Base-by-base conservation (phyloP, 2,888 invertebrate genomes). In the Drosophila parthenogenetica region DNA sequence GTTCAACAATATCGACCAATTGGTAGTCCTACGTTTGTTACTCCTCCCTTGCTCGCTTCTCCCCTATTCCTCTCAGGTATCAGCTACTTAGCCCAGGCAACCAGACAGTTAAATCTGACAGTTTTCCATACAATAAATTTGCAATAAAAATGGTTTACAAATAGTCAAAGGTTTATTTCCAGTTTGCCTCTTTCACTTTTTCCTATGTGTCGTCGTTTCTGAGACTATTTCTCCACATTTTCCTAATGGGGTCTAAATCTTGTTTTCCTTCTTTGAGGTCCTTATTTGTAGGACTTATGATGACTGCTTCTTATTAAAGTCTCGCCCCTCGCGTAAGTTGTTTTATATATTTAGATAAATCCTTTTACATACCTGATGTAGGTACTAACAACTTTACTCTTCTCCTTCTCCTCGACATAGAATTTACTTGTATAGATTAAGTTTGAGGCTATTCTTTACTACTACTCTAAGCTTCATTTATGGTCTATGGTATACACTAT, bases 31-130 rank as follows among this genome's bases (percentile, higher is more conserved):
- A 5, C 29, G 29, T 29, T 29, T 29, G 8, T 48, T 17, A 17
- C n/a, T 14, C 14, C 35, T 14, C 11, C 7, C 3, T 3, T 5
- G 16, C 11, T 2, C 14, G 25, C 25, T 11, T 5, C 25, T 11
- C 11, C 2, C 10, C 1, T 3, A 7, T 22, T 14, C n/a, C 2
- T n/a, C 14, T 25, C 48, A 32, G 48, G 3, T 49, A 13, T n/a
- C 43, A 32, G 49, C 43, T 69, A 55, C 46, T 55, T 67, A 46
- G 39, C 17, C 17, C 49, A 46, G 19, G 37, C 43, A 60, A 37
- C 46, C 48, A 73, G 60, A 45, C 61, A 63, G 48, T 42, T 70
- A 68, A 53, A 51, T 32, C 53, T 53, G 39, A 37, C 61, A 45
- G 39, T 40, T 5, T n/a, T 50, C 45, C 49, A 54, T 50, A 40